Evolutionary conservation across 2,888 invertebrate genomes (phyloP), one percentile per base, ranked within the genome.

Genomic region (Ernsta delagoae): DNA sequence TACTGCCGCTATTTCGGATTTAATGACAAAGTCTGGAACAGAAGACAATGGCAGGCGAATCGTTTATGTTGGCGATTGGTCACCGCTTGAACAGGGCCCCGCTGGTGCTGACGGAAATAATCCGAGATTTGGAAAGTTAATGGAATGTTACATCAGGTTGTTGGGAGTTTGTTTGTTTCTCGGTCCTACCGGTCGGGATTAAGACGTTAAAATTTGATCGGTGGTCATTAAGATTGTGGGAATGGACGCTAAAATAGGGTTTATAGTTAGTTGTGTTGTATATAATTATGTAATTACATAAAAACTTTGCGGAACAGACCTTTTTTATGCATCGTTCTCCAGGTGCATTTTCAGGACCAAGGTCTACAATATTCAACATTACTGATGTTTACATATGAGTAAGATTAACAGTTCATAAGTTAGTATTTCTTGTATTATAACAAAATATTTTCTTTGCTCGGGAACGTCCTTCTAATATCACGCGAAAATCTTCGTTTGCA

Each of bases 1-100:
- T 83, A 86, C 84, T 78, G 78, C 83, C 75, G 82, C 84, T 88
- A 88, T 88, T 88, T 86, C 78, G 75, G 83, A 82, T 84, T 83
- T 88, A 86, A 89, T 84, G 87, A 86, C 87, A 85, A 79, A 77
- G 78, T 78, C 82, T 78, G 81, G 78, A 76, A 75, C 71, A 75
- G 72, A 78, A 79, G 78, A 82, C 82, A 83, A 83, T 83, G 77
- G 71, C 70, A 72, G 64, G 53, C 65, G 68, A 75, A 70, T 73
- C 73, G 73, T 74, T 75, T 72, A 73, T 75, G 72, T 75, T 71
- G 74, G 71, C 72, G 72, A 73, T 74, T 72, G 74, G 75, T 75
- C 75, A 73, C 73, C 73, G 62, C 65, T 50, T 70, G 73, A 64
- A 70, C 70, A 41, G 68, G 61, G 31, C 41, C 56, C 9, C 41